Base-by-base conservation (phyloP, 2,888 invertebrate species). In the Allygus modestus region DNA sequence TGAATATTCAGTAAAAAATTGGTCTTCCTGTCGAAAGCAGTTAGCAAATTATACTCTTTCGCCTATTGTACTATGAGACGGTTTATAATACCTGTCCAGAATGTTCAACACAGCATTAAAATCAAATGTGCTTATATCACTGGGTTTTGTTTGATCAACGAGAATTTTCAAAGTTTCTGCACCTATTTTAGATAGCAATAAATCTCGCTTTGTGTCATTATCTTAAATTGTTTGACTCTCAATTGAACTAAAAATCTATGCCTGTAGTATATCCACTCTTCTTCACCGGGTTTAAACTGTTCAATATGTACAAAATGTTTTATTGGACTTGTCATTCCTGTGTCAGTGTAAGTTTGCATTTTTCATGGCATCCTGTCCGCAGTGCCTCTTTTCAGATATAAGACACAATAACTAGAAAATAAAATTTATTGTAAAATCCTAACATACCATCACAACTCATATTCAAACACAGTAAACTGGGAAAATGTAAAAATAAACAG, bases 121-220 rank as follows among this genome's bases (percentile, higher is more conserved):
- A 20, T 20, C 4, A 43, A 79, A 28, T 17, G 20, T 7, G 26
- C 46, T 20, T 79, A 79, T 17, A 9, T 20, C n/a, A 20, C 5
- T 41, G 2, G 79, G 79, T 17, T 28, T 11, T 23, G 31, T n/a
- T n/a, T 79, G 51, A 46, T 79, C 79, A 17, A 51, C 43, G 5
- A 79, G n/a, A 9, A 79, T 26, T 17, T 79, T 79, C 20, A 79
- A 79, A 26, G 43, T 28, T 46, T 46, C 28, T 28, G 79, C 41
- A n/a, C 79, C 79, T 20, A 79, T 7, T 51, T 46, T 79, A 11
- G 46, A n/a, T 12, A 79, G 12, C 23, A 79, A 51, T 20, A 79
- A 9, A 12, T 79, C 43, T 2, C 79, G 41, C 26, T 46, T 79
- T 7, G 11, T 28, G 0, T 43, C 51, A 11, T 79, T 33, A 26